Percentiles rank a stretch among this genome's conserved stretches.
Evolutionary conservation across 2,797 vertebrate species (phyloP).

Genomic region (Sebastes goodei): DNA sequence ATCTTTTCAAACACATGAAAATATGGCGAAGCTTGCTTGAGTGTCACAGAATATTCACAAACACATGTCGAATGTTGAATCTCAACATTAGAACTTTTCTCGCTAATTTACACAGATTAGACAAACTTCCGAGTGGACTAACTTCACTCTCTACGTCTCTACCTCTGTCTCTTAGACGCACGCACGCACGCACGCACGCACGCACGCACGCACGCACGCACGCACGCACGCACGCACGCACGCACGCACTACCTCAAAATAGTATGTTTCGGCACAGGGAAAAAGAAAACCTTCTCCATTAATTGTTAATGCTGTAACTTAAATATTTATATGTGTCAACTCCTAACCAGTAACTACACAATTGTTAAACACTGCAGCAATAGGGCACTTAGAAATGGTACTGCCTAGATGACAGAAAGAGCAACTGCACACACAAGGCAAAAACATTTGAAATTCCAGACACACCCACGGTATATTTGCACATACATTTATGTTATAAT

Average conservation of each 20-base stretch:
- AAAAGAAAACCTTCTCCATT: slow-evolving; percentile 15
- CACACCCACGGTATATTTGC: background rate
- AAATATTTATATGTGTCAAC: slow-evolving; percentile 48
- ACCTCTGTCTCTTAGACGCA: background rate
- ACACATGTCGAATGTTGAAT: background rate
- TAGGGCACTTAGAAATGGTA: slow-evolving; percentile 7
- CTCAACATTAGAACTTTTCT: slow-evolving; percentile 6
- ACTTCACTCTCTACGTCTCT: background rate
- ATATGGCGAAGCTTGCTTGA: slow-evolving; percentile 3
- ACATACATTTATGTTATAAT: background rate
- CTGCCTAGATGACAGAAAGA: background rate
- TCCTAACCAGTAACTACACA: slow-evolving; percentile 31
- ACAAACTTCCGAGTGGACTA: slow-evolving; percentile 14
- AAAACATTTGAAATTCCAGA: background rate
- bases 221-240: background rate
- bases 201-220: background rate
- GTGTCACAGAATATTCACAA: background rate
- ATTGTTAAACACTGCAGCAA: slow-evolving; percentile 32
- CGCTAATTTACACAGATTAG: slow-evolving; percentile 15
- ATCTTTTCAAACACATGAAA: slow-evolving; percentile 46
- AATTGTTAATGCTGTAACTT: slow-evolving; percentile 38
- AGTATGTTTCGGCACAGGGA: background rate
- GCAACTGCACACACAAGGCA: background rate
- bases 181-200: background rate
- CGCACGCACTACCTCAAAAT: background rate